A percentile compares a stretch with the other conserved stretches of the same genome.
Evolutionary conservation across 2,888 invertebrate species (phyloP).

Genomic region (Lagria hirta): DNA sequence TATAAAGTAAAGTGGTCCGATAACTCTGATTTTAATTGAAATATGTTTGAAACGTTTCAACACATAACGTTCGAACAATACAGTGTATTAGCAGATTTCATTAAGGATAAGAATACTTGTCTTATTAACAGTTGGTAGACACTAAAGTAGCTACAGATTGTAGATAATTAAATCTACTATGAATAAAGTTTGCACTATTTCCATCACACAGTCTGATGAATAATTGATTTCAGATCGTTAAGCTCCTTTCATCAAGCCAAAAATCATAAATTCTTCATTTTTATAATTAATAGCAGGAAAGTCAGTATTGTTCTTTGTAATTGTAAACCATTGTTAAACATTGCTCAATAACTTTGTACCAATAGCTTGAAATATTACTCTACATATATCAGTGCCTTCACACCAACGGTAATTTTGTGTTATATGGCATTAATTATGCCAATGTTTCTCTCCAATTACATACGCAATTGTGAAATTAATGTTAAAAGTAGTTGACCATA

Average conservation of each 20-base stretch:
- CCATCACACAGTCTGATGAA: slow-evolving; percentile 10
- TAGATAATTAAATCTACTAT: slow-evolving; percentile 14
- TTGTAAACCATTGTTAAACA: slow-evolving; percentile 14
- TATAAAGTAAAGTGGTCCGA: no score
- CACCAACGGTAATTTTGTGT: no score
- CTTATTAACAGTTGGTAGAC: no score
- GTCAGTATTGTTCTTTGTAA: slow-evolving; percentile 15
- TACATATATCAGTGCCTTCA: slow-evolving; percentile 16
- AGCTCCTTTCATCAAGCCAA: slow-evolving; percentile 8
- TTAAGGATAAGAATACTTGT: no score
- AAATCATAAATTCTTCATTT: slow-evolving; percentile 11
- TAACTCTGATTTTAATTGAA: no score
- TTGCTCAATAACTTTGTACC: slow-evolving; percentile 13
- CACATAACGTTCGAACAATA: no score
- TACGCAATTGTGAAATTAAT: slow-evolving; percentile 17
- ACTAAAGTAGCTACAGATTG: no score
- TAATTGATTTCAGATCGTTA: slow-evolving; percentile 18
- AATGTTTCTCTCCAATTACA: slow-evolving; percentile 18
- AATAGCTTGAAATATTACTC: slow-evolving; percentile 14
- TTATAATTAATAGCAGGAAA: slow-evolving; percentile 10
- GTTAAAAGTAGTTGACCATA: slow-evolving; percentile 14
- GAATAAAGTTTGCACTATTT: slow-evolving; percentile 15
- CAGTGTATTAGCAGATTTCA: no score
- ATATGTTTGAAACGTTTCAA: no score
- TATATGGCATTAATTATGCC: no score